Evolutionary conservation across 1,140 invertebrate species (phyloP).

Genomic region (Cotesia vestalis): DNA sequence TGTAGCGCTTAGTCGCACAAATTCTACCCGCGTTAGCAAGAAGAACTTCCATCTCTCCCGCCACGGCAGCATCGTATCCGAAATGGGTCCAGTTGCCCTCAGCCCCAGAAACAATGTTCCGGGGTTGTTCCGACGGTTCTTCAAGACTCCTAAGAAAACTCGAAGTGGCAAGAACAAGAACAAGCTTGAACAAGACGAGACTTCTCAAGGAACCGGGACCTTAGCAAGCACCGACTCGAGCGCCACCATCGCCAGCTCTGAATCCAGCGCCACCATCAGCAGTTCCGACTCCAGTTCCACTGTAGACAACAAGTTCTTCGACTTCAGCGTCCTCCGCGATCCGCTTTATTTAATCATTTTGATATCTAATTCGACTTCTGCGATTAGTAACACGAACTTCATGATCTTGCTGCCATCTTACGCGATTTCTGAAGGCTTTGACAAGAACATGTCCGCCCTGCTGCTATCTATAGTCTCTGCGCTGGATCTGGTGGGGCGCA

Average conservation of each 20-base stretch:
- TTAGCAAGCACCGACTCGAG: constrained; percentile 24
- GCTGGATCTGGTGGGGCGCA: constrained; percentile 80
- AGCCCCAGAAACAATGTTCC: constrained; percentile 40
- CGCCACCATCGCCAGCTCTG: too few species aligned
- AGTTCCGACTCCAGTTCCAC: constrained; percentile 10
- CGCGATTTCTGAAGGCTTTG: constrained; percentile 74
- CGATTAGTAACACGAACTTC: constrained; percentile 85
- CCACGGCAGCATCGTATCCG: constrained; percentile 44
- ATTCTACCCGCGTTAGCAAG: constrained; percentile 32
- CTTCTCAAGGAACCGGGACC: constrained; percentile 47
- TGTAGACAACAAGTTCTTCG: constrained; percentile 70
- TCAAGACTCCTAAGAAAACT: constrained; percentile 37
- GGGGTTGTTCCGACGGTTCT: constrained; percentile 37
- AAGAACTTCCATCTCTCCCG: constrained; percentile 39
- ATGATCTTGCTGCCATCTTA: constrained; percentile 81
- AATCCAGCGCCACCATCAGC: too few species aligned
- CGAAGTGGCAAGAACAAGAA: neutral
- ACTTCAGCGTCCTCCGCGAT: constrained; percentile 75
- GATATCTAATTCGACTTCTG: constrained; percentile 82
- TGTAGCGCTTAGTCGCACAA: constrained; percentile 34
- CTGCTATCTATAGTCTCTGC: constrained; percentile 81
- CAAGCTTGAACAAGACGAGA: constrained; percentile 20
- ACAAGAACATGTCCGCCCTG: constrained; percentile 75
- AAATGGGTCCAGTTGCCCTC: constrained; percentile 43
- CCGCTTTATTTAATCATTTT: constrained; percentile 81